Evolutionary conservation across 2,888 invertebrate species (phyloP), one percentile per base, ranked within the genome.

Genomic region (Ennomos quercinarius): DNA sequence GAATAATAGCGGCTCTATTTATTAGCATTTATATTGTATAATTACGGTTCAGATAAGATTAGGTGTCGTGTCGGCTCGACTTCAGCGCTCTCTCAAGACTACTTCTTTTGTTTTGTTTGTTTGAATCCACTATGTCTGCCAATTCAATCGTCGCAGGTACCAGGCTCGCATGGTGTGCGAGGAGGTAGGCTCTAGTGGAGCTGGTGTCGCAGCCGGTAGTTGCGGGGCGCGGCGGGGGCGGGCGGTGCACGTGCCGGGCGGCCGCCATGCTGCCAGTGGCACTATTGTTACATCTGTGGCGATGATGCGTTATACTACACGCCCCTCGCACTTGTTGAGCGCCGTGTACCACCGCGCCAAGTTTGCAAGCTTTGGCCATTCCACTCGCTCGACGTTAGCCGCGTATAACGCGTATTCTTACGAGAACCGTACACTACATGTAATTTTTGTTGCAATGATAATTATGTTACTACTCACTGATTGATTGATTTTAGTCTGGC

Each of bases 311-410:
- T 27, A 27, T 6, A 27, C 6, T 6, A 27, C 6, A 77, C 80
- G 77, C 78, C 81, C 81, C 81, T 78, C 84, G 79, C 86, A 90
- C 90, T 90, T 90, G 91, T 90, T 91, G 90, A 87, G 78, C 82
- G 75, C 78, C 77, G 77, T 68, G 71, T 73, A 66, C 61, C 54
- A 67, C 63, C 69, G 67, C 70, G 76, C 72, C 72, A 58, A 64
- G 73, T 71, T 67, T 66, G 68, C 71, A 66, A 70, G 67, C 70
- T 59, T 64, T 63, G 63, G 60, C 63, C 57, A 67, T 68, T 65
- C 64, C 63, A 37, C 44, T 48, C 51, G 50, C 58, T 55, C 61
- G 48, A 51, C 54, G 51, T 72, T 68, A 66, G 70, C 73, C 72
- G 67, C 74, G 76, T 72, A 75, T 71, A 68, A 64, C 63, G 78